Conservation (phyloP, 2,888 invertebrate species). For the Hermodice carunculata region DNA sequence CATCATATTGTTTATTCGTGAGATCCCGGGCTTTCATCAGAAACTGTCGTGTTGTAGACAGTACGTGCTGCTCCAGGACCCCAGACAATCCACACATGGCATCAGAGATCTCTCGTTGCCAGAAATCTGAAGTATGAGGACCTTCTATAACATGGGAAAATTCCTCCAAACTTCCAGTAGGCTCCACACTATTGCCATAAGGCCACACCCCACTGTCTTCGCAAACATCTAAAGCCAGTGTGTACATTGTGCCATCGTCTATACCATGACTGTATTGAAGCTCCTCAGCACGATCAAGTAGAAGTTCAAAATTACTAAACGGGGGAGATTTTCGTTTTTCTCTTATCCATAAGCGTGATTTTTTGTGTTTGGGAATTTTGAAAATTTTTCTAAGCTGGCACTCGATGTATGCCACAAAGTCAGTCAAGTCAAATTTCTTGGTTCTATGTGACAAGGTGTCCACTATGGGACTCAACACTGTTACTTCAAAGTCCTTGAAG, state of each 20-base stretch:
- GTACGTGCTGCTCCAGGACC: slow-evolving; percentile 35
- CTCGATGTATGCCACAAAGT: slow-evolving; percentile 39
- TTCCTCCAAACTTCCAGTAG: slow-evolving; percentile 28
- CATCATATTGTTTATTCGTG: too few relatives aligned
- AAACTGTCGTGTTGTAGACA: too few relatives aligned
- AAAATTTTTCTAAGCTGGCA: slow-evolving; percentile 39
- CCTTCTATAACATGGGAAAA: slow-evolving; percentile 16
- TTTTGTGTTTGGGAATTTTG: slow-evolving; percentile 18
- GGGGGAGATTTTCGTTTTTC: slow-evolving; percentile 32
- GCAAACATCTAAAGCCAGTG: slow-evolving; percentile 37
- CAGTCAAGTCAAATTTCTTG: slow-evolving; percentile 38
- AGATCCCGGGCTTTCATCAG: too few relatives aligned
- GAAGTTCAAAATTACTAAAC: slow-evolving; percentile 27
- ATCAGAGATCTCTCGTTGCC: too few relatives aligned
- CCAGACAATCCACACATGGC: too few relatives aligned
- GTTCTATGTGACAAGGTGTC: slow-evolving; percentile 35
- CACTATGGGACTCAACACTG: slow-evolving; percentile 37
- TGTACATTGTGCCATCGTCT: slow-evolving; percentile 31
- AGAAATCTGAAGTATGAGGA: too few relatives aligned
- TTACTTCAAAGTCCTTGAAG: slow-evolving; percentile 44
- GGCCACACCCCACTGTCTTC: slow-evolving; percentile 35
- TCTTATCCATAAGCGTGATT: slow-evolving; percentile 37
- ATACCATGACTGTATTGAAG: slow-evolving; percentile 30
- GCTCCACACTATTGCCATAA: slow-evolving; percentile 31
- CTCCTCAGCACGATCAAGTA: slow-evolving; percentile 32